These are phyloP conservation scores for Mnemiopsis leidyi DNA, from an alignment of 37 sponge, comb jelly and placozoan species.

Conservation along the genomic window DNA sequence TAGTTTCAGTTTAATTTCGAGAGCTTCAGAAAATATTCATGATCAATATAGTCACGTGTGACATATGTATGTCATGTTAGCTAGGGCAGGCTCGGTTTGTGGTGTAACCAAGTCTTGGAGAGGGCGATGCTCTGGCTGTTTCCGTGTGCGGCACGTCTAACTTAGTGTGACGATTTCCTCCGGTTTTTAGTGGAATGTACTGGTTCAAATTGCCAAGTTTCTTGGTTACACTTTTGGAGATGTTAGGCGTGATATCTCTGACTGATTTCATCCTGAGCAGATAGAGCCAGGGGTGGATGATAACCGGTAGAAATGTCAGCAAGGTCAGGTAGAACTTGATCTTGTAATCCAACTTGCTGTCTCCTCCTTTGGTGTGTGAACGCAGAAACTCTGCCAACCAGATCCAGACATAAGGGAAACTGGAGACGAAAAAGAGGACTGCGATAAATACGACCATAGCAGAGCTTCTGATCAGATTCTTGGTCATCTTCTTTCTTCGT, in stretches of 20 bases:
- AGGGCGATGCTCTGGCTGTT: neutral
- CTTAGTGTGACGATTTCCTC: too few species aligned
- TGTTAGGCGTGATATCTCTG: neutral
- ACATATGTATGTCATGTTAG: too few species aligned
- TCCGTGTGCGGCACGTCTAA: too few species aligned
- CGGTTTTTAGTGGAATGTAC: too few species aligned
- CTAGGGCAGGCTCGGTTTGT: too few species aligned
- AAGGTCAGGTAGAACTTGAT: neutral
- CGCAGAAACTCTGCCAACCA: neutral
- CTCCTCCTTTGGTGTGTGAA: neutral
- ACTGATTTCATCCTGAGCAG: neutral
- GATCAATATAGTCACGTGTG: too few species aligned
- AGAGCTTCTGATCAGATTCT: neutral
- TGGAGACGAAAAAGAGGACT: neutral
- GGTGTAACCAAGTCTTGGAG: too few species aligned
- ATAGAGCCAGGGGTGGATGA: conserved; percentile 10
- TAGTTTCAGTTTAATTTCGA: too few species aligned
- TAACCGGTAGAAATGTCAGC: neutral
- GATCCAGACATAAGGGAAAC: conserved; percentile 2
- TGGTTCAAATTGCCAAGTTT: too few species aligned
- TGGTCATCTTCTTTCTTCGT: neutral
- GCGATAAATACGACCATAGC: neutral
- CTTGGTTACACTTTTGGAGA: neutral
- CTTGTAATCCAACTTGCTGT: neutral
- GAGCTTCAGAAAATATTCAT: too few species aligned